Evolutionary conservation across 2,797 vertebrate genomes (phyloP), one percentile per base, ranked within the genome.

Genomic region (Centropyge bicolor): DNA sequence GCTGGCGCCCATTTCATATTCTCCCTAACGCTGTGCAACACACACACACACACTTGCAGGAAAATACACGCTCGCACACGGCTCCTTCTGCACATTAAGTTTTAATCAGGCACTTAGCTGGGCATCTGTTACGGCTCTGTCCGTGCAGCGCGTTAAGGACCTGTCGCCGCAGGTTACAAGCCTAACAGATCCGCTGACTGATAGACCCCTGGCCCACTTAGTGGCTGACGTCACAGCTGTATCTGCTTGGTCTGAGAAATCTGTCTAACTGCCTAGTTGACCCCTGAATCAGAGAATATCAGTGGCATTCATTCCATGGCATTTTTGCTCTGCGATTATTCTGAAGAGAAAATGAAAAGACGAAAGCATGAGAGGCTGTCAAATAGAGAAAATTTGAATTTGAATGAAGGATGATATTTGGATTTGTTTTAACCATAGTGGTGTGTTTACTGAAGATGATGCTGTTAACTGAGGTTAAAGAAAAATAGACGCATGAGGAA

Each of bases 101-200:
- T 96, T 95, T 95, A 94, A 96, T 95, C 94, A 94, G 91, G 94
- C 94, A 95, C 94, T 96, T 96, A 94, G 92, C 86, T 60, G 86
- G 92, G 95, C 94, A 95, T 95, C 94, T 95, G 95, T 95, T 95
- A 93, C 89, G 87, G 89, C 90, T 94, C 90, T 86, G 94, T 93
- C 91, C 89, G 54, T 83, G 78, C 82, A 27, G 76, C 61, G 87
- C 67, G 89, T 86, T 89, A 93, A 92, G 89, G 91, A 93, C 93
- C 92, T 93, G 93, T 92, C 92, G 91, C 89, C 85, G 90, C 90
- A 80, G 91, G 92, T 93, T 87, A 93, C 67, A 45, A 86, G 86
- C 91, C 92, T 74, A 88, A 91, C 86, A 79, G 89, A 93, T 91
- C 91, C 78, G 52, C 74, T 60, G 90, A 91, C 89, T 91, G 91